phyloP scores from a whole-genome alignment of 2,113 vertebrate species.

The Cranoglanis bouderius region DNA sequence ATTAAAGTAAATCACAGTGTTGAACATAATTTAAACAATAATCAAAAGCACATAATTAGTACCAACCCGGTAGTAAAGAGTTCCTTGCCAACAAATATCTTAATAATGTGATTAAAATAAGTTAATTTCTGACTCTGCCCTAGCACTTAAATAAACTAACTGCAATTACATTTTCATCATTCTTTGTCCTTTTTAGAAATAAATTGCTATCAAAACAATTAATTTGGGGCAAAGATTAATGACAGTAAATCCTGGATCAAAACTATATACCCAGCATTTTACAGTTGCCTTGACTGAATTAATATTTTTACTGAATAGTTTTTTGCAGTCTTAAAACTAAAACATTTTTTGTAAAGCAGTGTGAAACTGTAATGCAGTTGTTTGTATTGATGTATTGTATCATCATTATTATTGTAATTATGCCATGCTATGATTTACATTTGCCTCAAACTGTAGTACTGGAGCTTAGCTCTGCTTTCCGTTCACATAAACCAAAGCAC shows the following conservation, averaged over 20 bases:
- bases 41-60: neutral
- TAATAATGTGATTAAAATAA: neutral
- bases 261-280: neutral
- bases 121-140: neutral
- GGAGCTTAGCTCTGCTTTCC: neutral
- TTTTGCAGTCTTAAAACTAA: neutral
- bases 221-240: neutral
- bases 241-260: neutral
- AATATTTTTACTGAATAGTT: neutral
- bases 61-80: neutral
- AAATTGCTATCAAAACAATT: neutral
- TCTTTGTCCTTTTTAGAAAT: neutral
- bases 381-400: too few species aligned
- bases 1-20: neutral
- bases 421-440: neutral
- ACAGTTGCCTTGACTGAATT: neutral
- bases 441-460: neutral
- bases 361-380: too few species aligned
- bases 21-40: neutral
- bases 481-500: neutral
- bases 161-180: neutral
- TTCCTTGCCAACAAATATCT: neutral
- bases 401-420: neutral
- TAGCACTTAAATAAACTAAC: neutral
- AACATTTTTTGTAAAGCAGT: neutral